Base-by-base conservation (phyloP, 2,888 invertebrate species). In the Ophion ellenae region DNA sequence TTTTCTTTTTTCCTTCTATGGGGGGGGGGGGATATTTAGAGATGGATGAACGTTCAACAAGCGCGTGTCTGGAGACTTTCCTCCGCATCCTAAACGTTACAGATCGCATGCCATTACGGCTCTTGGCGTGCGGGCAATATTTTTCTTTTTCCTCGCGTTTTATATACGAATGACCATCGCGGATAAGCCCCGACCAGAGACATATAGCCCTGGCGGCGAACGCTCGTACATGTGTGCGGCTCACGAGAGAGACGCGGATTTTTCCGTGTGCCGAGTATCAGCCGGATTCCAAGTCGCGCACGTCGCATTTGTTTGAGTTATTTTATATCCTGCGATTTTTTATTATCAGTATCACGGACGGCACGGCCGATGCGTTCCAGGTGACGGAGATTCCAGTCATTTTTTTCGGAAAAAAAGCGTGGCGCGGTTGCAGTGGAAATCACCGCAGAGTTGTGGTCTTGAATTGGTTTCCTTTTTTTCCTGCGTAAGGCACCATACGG, bases 241-340 rank as follows among this genome's bases (percentile, higher is more conserved):
- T 53, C 36, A 67, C 57, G 67, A 45, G 76, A 77, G 59, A 45
- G 47, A 59, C 45, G 66, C 66, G 76, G 28, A 69, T 67, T 53
- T 67, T 57, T 6, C 86, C 86, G 80, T 86, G 77, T 63, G 81
- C 69, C n/a, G 28, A 74, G 74, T 53, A 63, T 24, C 36, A 24
- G 28, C 57, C 20, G 47, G 77, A 78, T 70, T 74, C 17, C 64
- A 45, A 66, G 71, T 63, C 81, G 76, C 88, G 84, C 88, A 74
- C 80, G 77, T 86, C 86, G 90, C 93, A 94, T 94, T 94, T 92
- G 92, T 94, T 93, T 94, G 94, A 94, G 93, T 94, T 94, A 94
- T 93, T 92, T 92, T 93, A 93, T 93, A 91, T 92, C 93, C 92
- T 67, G 87, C 90, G 90, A 93, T 94, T 93, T 94, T 94, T 94